Base-by-base conservation (phyloP, 1,140 invertebrate species). In the Chrysomallon squamiferum region DNA sequence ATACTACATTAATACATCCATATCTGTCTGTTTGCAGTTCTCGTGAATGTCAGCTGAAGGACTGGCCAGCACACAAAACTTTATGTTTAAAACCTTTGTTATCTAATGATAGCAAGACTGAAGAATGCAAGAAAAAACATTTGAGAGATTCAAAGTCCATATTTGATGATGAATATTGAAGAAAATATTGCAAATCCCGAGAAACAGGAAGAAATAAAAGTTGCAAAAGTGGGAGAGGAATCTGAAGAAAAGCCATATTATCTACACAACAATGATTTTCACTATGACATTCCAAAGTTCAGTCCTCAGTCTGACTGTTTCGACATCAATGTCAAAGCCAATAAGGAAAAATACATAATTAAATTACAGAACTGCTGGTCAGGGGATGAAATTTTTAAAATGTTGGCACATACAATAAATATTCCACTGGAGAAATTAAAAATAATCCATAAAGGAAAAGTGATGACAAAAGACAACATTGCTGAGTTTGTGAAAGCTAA, bases 381-480 rank as follows among this genome's bases (percentile, higher is more conserved):
- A 57, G 76, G 73, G 13, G 41, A 60, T 30, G 62, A 69, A 43
- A 64, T 78, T 11, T 71, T 71, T 38, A 75, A 77, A 65, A 35
- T 66, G 15, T 65, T 80, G 29, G 59, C 74, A 20, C 47, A 66
- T 50, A 41, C 27, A 13, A 27, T 75, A 27, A 47, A 66, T 25
- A 68, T 80, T 62, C 75, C 78, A 11, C 49, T 75, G 20, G 70
- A 78, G 57, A 78, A 73, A 25, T 30, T 80, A 25, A 80, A 78
- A 59, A 45, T 78, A 13, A 78, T 80, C 65, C 73, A 77, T 47
- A 76, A 78, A 70, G 78, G 78, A 3, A 80, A 74, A 47, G 33
- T 74, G 3, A 47, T 78, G 47, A 69, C 49, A 15, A 20, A 11
- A 27, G 70, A 70, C 18, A 72, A 32, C 20, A 72, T 80, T 20